A percentile compares a stretch with the other conserved stretches of the same genome.
Evolutionary conservation across 2,797 vertebrate species (phyloP).

Genomic region (Falco berigora): DNA sequence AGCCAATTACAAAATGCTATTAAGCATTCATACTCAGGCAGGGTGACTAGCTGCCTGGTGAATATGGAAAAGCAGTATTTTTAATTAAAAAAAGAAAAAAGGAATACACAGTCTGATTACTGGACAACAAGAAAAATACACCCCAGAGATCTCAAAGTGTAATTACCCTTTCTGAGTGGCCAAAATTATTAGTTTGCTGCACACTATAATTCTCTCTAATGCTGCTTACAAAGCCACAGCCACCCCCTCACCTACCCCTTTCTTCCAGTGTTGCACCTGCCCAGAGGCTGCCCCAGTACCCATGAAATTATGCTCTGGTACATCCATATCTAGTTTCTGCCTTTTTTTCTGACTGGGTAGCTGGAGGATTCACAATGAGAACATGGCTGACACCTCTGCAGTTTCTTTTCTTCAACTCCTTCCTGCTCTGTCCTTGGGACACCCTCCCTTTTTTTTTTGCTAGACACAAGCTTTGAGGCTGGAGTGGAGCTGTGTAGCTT

Average conservation of each 20-base stretch:
- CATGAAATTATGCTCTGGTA: background rate
- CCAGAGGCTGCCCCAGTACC: background rate
- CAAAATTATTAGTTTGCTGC: background rate
- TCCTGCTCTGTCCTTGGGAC: background rate
- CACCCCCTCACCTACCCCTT: background rate
- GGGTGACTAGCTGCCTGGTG: background rate
- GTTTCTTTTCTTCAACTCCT: background rate
- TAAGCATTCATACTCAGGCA: background rate
- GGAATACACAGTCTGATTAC: background rate
- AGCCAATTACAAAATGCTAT: background rate
- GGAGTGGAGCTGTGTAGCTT: background rate
- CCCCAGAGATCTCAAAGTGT: background rate
- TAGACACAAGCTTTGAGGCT: background rate
- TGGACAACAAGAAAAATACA: background rate
- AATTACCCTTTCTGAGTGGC: background rate
- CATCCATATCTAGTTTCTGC: background rate
- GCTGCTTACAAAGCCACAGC: background rate
- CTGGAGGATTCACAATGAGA: background rate
- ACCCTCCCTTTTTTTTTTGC: background rate
- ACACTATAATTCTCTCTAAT: background rate
- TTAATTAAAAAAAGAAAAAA: constrained; percentile 29
- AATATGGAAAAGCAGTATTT: background rate
- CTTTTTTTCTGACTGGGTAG: background rate
- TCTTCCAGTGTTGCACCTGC: background rate
- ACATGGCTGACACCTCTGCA: background rate